These are phyloP conservation scores for Lophura nycthemera DNA, from an alignment of 2,113 vertebrate genomes.

Conservation along the genomic window DNA sequence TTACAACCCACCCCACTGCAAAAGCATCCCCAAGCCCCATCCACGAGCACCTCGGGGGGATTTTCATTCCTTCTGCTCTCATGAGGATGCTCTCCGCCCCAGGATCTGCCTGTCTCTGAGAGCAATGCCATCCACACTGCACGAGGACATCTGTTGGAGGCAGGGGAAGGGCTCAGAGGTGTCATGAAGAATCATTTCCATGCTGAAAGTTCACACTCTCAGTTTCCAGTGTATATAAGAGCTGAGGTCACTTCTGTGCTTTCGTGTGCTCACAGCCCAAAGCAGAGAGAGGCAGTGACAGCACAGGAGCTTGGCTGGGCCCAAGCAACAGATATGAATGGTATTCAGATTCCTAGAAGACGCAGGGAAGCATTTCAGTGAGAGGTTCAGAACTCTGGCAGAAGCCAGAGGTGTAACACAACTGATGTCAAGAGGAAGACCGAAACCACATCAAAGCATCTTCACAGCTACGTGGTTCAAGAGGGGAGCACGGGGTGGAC, in stretches of 20 bases:
- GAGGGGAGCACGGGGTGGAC: neutral
- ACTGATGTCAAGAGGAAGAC: conserved; percentile 18
- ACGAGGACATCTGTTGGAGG: neutral
- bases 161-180: neutral
- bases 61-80: neutral
- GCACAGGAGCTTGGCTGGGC: neutral
- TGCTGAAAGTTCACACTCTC: neutral
- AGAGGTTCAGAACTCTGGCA: neutral
- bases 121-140: rapidly evolving
- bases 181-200: neutral
- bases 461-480: neutral
- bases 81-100: neutral
- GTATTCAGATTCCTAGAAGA: neutral
- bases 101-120: neutral
- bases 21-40: neutral
- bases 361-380: neutral
- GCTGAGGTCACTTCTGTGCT: neutral
- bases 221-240: neutral
- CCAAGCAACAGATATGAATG: neutral
- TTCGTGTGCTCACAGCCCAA: neutral
- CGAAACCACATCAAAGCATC: conserved; percentile 42
- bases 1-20: neutral
- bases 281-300: neutral
- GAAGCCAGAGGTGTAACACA: neutral
- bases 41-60: neutral